Evolutionary conservation across 2,888 invertebrate genomes (phyloP).

Genomic region (Nephrotoma appendiculata): DNA sequence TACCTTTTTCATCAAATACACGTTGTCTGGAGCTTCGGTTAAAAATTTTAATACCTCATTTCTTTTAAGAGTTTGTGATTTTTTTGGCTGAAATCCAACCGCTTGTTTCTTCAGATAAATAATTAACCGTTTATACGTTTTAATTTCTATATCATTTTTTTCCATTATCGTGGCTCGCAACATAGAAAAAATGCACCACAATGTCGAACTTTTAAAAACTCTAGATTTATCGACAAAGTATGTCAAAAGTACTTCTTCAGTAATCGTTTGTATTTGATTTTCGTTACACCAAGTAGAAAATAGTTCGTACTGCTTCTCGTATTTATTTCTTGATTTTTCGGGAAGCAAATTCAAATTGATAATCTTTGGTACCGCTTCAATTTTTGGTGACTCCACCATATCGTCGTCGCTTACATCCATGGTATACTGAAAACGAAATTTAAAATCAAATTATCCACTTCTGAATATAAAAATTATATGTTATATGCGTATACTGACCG

Average conservation of each 20-base stretch:
- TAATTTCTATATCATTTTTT: background rate
- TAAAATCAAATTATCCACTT: no score
- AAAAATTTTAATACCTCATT: background rate
- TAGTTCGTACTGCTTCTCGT: background rate
- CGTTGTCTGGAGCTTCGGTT: background rate
- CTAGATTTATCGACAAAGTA: background rate
- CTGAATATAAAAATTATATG: no score
- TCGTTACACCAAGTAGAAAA: background rate
- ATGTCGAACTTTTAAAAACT: background rate
- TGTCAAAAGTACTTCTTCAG: background rate
- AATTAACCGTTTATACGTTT: background rate
- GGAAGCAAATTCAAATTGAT: background rate
- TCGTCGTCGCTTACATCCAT: no score
- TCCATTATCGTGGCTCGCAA: background rate
- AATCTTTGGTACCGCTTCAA: no score
- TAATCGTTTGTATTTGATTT: background rate
- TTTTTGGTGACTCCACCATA: no score
- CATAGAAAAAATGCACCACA: background rate
- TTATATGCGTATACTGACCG: no score
- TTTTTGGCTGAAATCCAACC: background rate
- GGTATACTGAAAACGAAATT: no score
- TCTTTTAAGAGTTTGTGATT: background rate
- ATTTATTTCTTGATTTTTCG: background rate
- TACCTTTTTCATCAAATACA: background rate
- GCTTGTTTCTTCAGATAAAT: background rate